Conservation (phyloP, 2,113 vertebrate species). For the Entosphenus tridentatus region DNA sequence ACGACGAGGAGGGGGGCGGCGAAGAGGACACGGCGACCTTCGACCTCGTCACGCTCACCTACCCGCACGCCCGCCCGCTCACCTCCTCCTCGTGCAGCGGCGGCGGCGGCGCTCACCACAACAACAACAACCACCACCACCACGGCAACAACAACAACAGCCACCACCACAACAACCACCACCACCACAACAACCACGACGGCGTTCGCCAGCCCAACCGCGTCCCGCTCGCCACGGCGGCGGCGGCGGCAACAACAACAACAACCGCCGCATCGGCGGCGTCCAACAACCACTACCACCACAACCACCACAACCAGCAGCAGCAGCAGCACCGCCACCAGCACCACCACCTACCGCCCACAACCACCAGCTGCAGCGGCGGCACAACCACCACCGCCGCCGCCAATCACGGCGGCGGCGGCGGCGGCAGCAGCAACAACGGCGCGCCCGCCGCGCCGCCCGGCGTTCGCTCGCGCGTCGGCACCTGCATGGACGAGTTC, state of each 20-base stretch:
- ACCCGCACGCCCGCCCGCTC: constrained; percentile 16
- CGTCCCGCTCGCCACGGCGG: background rate
- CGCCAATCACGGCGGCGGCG: constrained; percentile 26
- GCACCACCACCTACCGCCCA: constrained; percentile 20
- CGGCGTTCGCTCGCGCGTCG: constrained; percentile 30
- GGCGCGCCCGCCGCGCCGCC: constrained; percentile 15
- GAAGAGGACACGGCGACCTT: constrained; percentile 69
- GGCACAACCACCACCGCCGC: constrained; percentile 21
- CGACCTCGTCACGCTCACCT: constrained; percentile 58
- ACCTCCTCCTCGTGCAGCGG: background rate
- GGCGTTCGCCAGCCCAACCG: background rate
- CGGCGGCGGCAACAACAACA: constrained; percentile 7
- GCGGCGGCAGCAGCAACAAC: constrained; percentile 18
- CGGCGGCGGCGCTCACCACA: background rate
- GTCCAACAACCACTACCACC: constrained; percentile 21
- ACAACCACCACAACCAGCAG: background rate
- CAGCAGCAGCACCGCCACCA: background rate
- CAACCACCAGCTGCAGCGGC: constrained; percentile 26
- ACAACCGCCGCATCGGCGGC: constrained; percentile 12
- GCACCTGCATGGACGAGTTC: constrained; percentile 28
- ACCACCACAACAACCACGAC: background rate
- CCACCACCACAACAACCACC: background rate
- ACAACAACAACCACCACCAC: background rate
- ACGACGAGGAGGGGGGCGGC: constrained; percentile 55
- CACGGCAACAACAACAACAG: constrained; percentile 19